phyloP scores from a whole-genome alignment of 2,113 vertebrate genomes.

The Scytalopus superciliaris region DNA sequence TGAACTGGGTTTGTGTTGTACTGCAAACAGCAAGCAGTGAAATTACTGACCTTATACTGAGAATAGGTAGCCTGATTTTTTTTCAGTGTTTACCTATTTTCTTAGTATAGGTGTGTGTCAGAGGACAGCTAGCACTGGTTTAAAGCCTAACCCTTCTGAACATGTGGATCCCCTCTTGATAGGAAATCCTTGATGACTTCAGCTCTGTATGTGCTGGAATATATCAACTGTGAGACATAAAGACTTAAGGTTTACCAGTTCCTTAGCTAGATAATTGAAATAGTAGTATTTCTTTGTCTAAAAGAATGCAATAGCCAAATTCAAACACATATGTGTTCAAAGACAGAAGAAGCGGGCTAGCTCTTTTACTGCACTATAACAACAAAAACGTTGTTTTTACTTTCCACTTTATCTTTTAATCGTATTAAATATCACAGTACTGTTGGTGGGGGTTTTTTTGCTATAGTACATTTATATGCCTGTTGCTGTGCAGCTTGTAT shows the following conservation, averaged over 20 bases:
- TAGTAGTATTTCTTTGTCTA: background rate
- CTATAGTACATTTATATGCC: background rate
- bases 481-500: background rate
- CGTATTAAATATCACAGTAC: background rate
- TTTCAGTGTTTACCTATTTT: background rate
- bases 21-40: background rate
- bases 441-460: background rate
- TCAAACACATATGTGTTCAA: background rate
- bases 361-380: background rate
- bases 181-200: background rate
- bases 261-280: background rate
- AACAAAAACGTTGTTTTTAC: background rate
- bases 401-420: conserved; percentile 17
- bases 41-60: background rate
- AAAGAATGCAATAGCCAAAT: background rate
- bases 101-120: background rate
- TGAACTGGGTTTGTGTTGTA: background rate
- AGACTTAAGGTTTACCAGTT: background rate
- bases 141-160: background rate
- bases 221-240: background rate
- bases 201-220: background rate
- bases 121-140: background rate
- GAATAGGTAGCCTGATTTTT: background rate
- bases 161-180: background rate
- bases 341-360: background rate